Base-by-base conservation (phyloP, 2,888 invertebrate species). In the Euplexia lucipara region DNA sequence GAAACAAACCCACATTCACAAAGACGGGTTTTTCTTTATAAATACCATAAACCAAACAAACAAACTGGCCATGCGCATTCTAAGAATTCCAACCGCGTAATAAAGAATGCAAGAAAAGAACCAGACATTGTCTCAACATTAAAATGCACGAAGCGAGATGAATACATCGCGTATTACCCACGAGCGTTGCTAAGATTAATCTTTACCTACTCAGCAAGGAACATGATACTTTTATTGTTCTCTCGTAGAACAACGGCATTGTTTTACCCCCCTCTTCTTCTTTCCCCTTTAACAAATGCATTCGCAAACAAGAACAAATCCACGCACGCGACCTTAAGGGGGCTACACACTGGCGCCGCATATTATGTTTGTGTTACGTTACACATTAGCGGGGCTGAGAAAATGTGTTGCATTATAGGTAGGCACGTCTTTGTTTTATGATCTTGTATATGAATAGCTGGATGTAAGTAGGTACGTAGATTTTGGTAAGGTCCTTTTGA, bases 161-260 rank as follows among this genome's bases (percentile, higher is more conserved):
- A 75, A 75, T 73, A 70, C 76, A 60, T 74, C 47, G 64, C 53
- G 37, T 39, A 70, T 64, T 60, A 74, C 32, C 42, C 26, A 57
- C 56, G 52, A 60, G 39, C 71, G 44, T 60, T 44, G 76, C 60
- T 34, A 53, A 76, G 62, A 79, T 76, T 76, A 73, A 73, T 78
- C 61, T 70, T 53, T 75, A 75, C 66, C 47, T 73, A 53, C 61
- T 59, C 58, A 63, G 52, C 68, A 77, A 77, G 62, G 70, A 70
- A 65, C 73, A 76, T 70, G 66, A 73, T 76, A 78, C 67, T 78
- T 75, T 79, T 79, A 70, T 79, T 79, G 70, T 79, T 80, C 64
- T 54, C 52, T 48, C 39, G 58, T 63, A 77, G 59, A 70, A 74
- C 68, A 56, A 62, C 51, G 53, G 63, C 20, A 74, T 80, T 79